Base-by-base conservation (phyloP, 2,888 invertebrate species). In the Maniola hyperantus region DNA sequence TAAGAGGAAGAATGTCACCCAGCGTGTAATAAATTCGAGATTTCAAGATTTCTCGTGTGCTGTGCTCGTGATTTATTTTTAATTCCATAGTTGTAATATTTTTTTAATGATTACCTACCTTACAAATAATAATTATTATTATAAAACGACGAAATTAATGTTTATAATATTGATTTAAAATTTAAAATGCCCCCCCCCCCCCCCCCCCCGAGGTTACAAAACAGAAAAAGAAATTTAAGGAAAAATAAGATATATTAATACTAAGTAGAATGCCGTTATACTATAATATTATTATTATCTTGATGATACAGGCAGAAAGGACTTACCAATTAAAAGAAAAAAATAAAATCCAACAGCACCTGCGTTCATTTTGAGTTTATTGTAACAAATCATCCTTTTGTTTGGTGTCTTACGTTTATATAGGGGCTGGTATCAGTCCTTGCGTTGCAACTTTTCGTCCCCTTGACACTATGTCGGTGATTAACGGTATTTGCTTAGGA, bases 351-450 rank as follows among this genome's bases (percentile, higher is more conserved):
- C 59, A 67, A 74, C 73, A 63, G 76, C 80, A 79, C 82, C 70
- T 69, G 79, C 75, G 79, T 72, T 72, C 89, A 90, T 90, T 82
- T 83, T 85, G 87, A 68, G 71, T 72, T 77, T 79, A 80, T 80
- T 66, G 61, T 69, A 74, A 77, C 80, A 74, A 75, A 78, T 81
- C 82, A 79, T 81, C 77, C 78, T 78, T 77, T 78, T 71, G 70
- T 69, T 67, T 66, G 74, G 68, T 71, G 74, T 70, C 77, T 75
- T 77, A 72, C 75, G 79, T 79, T 82, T 89, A 85, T 89, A 89
- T 88, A 86, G 80, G 85, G 84, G 85, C 83, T 77, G 79, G 77
- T 87, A 88, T 84, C 88, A 78, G 75, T 83, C 80, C 82, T 81
- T 77, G 72, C 63, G 61, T 71, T 73, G 68, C 77, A 71, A 73